Conservation (phyloP, 2,797 vertebrate species). For the Oreochromis grahami region DNA sequence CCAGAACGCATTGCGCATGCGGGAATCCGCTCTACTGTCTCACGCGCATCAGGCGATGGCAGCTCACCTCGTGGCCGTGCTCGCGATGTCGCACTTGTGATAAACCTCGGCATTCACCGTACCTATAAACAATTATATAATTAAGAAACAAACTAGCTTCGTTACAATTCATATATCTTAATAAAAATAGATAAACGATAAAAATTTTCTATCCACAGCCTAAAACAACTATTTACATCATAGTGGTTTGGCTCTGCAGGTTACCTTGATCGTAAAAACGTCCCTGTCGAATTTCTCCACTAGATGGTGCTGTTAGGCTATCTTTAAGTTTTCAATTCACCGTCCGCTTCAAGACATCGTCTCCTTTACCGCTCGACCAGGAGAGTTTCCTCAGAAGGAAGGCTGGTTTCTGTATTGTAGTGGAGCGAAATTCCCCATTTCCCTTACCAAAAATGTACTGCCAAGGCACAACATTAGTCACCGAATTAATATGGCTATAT, state of each 20-base stretch:
- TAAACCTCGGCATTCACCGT: background rate
- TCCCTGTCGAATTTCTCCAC: background rate
- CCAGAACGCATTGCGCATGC: slow-evolving; percentile 64
- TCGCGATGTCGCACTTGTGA: background rate
- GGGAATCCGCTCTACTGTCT: background rate
- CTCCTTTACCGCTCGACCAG: background rate
- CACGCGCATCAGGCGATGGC: background rate
- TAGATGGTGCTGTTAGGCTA: slow-evolving; percentile 41
- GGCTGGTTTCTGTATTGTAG: background rate
- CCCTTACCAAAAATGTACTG: background rate
- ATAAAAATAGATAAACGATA: background rate
- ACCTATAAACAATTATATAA: background rate
- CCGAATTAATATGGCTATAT: background rate
- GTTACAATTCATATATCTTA: no score
- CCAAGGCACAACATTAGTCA: background rate
- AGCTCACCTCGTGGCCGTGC: background rate
- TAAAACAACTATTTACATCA: background rate
- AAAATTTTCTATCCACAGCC: background rate
- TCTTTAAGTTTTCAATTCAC: background rate
- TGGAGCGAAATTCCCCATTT: background rate
- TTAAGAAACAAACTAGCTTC: background rate
- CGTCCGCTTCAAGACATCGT: background rate
- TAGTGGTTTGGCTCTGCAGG: background rate
- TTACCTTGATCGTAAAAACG: no score
- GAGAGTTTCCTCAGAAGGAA: background rate